These are phyloP conservation scores for Leptosomus discolor DNA, from an alignment of 2,113 vertebrate species.

Conservation along the genomic window DNA sequence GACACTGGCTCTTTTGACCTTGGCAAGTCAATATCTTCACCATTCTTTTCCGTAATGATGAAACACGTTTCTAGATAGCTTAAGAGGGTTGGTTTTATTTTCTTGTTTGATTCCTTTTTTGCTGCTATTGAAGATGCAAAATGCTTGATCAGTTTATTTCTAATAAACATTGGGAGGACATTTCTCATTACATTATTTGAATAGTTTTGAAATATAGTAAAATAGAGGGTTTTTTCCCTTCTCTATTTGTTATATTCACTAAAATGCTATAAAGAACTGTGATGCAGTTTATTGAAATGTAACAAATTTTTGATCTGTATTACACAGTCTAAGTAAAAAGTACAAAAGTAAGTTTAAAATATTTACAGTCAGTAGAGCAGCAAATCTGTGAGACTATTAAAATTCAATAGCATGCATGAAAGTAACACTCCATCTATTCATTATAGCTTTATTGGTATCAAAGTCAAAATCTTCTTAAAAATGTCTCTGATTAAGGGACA, in stretches of 20 bases:
- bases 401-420: background rate
- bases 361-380: background rate
- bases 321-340: background rate
- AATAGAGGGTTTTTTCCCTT: background rate
- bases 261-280: background rate
- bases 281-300: background rate
- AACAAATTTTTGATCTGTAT: background rate
- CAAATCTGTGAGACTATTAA: background rate
- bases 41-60: background rate
- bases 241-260: background rate
- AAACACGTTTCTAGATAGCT: background rate
- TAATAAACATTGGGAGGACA: background rate
- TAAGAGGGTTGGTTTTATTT: background rate
- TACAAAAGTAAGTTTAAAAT: background rate
- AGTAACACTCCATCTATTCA: conserved; percentile 3
- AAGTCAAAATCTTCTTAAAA: conserved; percentile 52
- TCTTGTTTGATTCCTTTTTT: background rate
- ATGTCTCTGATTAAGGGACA: conserved; percentile 27
- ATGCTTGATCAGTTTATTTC: background rate
- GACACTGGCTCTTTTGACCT: background rate
- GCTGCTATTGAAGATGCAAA: background rate
- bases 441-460: conserved; percentile 13
- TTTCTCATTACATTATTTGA: background rate
- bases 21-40: background rate
- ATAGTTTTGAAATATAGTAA: background rate